Percentiles rank a stretch among this genome's conserved stretches.
Conservation (phyloP, 1,140 invertebrate genomes). For the Plodia interpunctella region DNA sequence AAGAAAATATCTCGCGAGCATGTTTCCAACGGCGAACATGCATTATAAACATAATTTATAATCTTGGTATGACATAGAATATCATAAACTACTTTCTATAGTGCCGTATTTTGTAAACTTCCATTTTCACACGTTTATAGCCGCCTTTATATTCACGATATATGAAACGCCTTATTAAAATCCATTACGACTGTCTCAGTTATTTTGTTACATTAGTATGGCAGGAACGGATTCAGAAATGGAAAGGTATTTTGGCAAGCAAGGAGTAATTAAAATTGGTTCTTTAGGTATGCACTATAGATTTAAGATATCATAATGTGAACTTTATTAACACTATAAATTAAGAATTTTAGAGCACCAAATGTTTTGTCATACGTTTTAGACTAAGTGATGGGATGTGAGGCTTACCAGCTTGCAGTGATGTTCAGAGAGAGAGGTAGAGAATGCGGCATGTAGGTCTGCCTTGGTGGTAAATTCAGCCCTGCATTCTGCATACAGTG, state of each 20-base stretch:
- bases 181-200: background rate
- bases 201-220: background rate
- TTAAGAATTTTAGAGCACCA: no score
- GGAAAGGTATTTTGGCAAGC: background rate
- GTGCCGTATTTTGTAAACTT: background rate
- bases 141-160: background rate
- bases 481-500: background rate
- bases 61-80: background rate
- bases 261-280: no score
- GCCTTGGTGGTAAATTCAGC: background rate
- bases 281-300: no score
- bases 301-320: no score
- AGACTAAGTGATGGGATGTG: no score
- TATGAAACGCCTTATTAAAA: background rate
- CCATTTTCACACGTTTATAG: conserved; percentile 2
- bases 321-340: no score
- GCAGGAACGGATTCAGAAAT: background rate
- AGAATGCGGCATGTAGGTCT: background rate
- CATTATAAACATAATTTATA: background rate
- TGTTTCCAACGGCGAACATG: no score
- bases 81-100: conserved; percentile 6
- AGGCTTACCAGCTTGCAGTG: no score
- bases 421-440: no score
- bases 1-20: background rate
- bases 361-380: no score